Base-by-base conservation (phyloP, 2,888 invertebrate genomes). In the Caenorhabditis sp. region DNA sequence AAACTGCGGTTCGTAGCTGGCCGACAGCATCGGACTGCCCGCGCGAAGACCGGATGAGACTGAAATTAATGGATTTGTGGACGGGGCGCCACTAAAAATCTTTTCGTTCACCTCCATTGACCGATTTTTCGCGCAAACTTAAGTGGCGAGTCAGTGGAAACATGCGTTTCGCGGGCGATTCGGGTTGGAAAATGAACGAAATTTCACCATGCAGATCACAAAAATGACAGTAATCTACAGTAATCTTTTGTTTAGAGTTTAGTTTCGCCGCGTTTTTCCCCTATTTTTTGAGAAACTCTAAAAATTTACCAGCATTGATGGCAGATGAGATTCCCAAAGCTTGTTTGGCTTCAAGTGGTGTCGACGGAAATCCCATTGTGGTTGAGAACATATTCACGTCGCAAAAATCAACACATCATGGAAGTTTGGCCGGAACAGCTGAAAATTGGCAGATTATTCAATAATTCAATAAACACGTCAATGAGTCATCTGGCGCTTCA, bases 361-460 rank as follows among this genome's bases (percentile, higher is more conserved):
- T 81, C 61, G 81, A 81, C 64, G 81, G 81, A 76, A 76, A 81
- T 76, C 81, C 81, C 81, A 81, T 81, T 81, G 76, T 70, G 37
- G 70, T 58, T 74, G 64, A 67, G 80, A 69, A 80, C 80, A 74
- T 80, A 80, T 80, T 74, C 80, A 74, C 62, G 67, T 61, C 62
- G 68, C 53, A 58, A 11, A 35, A 55, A 18, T 77, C 69, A 69
- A 65, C 40, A 61, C 64, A 70, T 79, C 53, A 5, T 70, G 78
- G 35, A 22, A 65, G 70, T 53, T 71, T 53, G 64, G 60, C 65
- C 32, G 65, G 58, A 64, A 69, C 64, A 69, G 70, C 65, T 70
- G 70, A 35, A 77, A 77, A 60, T 15, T 32, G 18, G 22, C 26
- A 18, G 55, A n/a, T 32, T 56, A 24, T 37, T 37, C 22, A 58